Conservation (phyloP, 2,113 vertebrate species). For the Pontoporia blainvillei region DNA sequence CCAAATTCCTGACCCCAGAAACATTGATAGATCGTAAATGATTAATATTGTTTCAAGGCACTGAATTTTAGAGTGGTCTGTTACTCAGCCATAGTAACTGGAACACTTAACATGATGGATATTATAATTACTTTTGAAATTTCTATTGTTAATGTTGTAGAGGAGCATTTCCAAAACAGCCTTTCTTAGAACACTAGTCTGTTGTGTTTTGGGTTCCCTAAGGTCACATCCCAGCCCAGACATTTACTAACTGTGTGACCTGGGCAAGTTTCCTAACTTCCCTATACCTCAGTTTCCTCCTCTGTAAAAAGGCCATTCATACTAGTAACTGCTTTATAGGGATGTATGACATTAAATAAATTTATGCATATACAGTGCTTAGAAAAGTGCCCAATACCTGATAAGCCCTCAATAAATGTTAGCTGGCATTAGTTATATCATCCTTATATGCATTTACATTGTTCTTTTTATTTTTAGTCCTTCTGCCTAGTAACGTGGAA, state of each 20-base stretch:
- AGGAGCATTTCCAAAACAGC: background rate
- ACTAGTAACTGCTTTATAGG: background rate
- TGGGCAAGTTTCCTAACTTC: background rate
- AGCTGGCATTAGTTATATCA: background rate
- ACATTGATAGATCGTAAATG: rapidly evolving
- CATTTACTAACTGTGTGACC: background rate
- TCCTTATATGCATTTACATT: rapidly evolving
- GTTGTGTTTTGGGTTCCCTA: background rate
- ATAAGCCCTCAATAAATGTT: background rate
- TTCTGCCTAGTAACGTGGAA: background rate
- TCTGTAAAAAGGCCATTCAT: background rate
- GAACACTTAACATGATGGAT: background rate
- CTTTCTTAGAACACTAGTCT: background rate
- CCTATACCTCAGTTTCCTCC: background rate
- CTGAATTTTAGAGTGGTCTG: background rate
- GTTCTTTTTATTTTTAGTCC: background rate
- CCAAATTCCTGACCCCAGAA: background rate
- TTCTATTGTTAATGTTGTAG: background rate
- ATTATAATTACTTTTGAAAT: too few relatives aligned
- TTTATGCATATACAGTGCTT: background rate
- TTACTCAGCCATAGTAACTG: background rate
- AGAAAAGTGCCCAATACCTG: background rate
- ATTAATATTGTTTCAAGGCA: background rate
- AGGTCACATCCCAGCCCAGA: background rate
- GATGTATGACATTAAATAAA: too few relatives aligned